These are phyloP conservation scores for Nycticebus coucang DNA, from an alignment of 2,113 vertebrate genomes.

Conservation along the genomic window DNA sequence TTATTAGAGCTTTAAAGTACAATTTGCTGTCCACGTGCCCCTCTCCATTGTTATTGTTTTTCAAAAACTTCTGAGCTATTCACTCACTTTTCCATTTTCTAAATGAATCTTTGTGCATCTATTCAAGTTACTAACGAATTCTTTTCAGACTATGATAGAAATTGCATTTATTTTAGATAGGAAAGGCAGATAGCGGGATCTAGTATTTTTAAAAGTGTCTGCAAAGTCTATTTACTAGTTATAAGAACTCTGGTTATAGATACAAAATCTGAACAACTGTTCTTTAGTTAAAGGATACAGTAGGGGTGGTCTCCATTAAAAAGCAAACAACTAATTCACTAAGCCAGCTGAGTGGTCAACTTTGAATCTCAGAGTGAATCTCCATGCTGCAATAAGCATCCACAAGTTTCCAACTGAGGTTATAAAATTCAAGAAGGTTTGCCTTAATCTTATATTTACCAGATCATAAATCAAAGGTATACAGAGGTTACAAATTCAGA, in stretches of 20 bases:
- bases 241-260: neutral
- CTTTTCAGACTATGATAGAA: constrained; percentile 46
- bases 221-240: constrained; percentile 22
- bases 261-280: neutral
- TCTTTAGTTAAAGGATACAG: neutral
- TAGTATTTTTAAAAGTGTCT: neutral
- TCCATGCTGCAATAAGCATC: constrained; percentile 12
- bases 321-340: constrained; percentile 38
- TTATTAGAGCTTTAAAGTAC: neutral
- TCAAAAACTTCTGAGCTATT: neutral
- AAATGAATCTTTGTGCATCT: neutral
- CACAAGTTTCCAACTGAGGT: constrained; percentile 51
- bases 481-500: constrained; percentile 65
- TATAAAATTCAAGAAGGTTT: constrained; percentile 67
- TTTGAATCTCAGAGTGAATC: neutral
- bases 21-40: neutral
- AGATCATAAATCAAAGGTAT: constrained; percentile 60
- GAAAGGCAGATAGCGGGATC: neutral
- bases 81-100: neutral
- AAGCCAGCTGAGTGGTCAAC: neutral
- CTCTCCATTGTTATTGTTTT: neutral
- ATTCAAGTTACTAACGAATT: constrained; percentile 11
- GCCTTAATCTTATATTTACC: constrained; percentile 64
- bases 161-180: neutral
- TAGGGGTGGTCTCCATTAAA: neutral